Conservation (phyloP, 2,113 vertebrate species). For the Pterophyllum scalare region DNA sequence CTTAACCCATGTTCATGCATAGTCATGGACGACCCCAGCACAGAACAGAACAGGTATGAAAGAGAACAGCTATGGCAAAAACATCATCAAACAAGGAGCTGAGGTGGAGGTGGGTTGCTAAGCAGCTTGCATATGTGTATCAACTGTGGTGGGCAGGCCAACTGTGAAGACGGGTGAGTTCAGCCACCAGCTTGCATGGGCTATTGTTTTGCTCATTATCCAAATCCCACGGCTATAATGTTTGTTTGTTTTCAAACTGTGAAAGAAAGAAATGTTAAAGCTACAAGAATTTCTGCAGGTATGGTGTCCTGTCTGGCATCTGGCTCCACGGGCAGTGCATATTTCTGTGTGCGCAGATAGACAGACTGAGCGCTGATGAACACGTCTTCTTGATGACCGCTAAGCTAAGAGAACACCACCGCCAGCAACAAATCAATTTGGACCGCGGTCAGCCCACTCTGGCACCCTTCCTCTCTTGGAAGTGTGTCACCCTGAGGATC, state of each 20-base stretch:
- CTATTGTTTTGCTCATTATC: neutral
- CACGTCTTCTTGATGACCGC: slow-evolving; percentile 63
- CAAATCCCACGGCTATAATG: neutral
- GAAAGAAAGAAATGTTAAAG: neutral
- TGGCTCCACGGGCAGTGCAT: neutral
- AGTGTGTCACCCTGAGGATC: slow-evolving; percentile 27
- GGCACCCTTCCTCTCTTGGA: slow-evolving; percentile 25
- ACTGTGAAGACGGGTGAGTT: neutral
- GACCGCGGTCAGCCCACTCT: slow-evolving; percentile 34
- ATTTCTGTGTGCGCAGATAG: neutral
- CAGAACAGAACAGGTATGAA: neutral
- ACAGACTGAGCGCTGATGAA: slow-evolving; percentile 47
- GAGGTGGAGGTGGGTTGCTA: neutral
- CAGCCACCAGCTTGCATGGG: neutral
- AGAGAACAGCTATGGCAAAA: neutral
- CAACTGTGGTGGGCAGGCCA: neutral
- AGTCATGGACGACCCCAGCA: neutral
- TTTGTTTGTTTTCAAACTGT: neutral
- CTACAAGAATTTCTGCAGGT: neutral
- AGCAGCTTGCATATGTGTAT: neutral
- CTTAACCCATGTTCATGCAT: neutral
- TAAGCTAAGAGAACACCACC: slow-evolving; percentile 43
- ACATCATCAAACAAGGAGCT: neutral
- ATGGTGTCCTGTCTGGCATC: neutral
- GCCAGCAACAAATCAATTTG: slow-evolving; percentile 53